Base-by-base conservation (phyloP, 2,888 invertebrate genomes). In the Crocallis elinguaria region DNA sequence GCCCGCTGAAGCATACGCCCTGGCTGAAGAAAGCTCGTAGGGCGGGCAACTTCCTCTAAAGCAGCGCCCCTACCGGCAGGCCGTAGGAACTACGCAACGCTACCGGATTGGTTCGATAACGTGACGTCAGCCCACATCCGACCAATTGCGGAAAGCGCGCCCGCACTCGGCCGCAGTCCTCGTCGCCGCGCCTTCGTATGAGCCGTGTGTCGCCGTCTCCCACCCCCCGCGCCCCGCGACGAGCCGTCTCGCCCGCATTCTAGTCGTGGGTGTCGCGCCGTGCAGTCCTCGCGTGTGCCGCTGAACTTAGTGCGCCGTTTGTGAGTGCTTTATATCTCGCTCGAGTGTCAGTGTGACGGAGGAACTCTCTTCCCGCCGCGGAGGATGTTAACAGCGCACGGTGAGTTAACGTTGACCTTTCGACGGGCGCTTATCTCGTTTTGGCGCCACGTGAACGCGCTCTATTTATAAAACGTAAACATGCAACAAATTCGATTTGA, bases 301-400 rank as follows among this genome's bases (percentile, higher is more conserved):
- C 85, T 77, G 82, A 82, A 85, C 85, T 86, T 67, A 88, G 91
- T 91, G 90, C 90, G 90, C 88, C 85, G 85, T 87, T 88, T 88
- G 90, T 90, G 88, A 88, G 90, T 90, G 90, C 87, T 88, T 73
- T 77, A 72, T 71, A 84, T 87, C 85, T 82, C 84, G 85, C 86
- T 77, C 89, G 84, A 86, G 91, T 90, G 89, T 86, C 86, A 86
- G 89, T 89, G 89, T 86, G 83, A 82, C 83, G 79, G 81, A 85
- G 86, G 82, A 85, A 77, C 85, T 82, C 66, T 83, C 80, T 75
- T 71, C 79, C 79, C 71, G 77, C 77, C 82, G 83, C 88, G 82
- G 91, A 91, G 90, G 89, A 91, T 91, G 91, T 90, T 90, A 88
- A 88, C 90, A 91, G 91, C 88, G 79, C 86, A 89, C 89, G 91